Conservation (phyloP, 2,888 invertebrate genomes). For the Amblyteles armatorius region DNA sequence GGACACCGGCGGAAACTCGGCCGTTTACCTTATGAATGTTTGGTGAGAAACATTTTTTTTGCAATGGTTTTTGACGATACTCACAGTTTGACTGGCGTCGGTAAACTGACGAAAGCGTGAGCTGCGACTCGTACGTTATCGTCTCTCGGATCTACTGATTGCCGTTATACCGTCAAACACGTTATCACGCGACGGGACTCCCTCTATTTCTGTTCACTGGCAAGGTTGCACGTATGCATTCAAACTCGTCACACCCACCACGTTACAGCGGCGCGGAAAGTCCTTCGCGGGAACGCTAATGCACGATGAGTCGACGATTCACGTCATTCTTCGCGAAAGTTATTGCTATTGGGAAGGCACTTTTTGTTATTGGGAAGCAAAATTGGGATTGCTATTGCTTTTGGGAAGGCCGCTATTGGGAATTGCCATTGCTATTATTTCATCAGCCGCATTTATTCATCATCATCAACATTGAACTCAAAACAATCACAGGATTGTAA, state of each 20-base stretch:
- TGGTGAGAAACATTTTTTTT: background rate
- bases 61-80: background rate
- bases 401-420: no score
- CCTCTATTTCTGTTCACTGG: background rate
- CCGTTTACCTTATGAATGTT: background rate
- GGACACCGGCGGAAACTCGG: no score
- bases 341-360: no score
- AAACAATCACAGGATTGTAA: constrained; percentile 14
- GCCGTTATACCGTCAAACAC: constrained; percentile 44
- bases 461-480: no score
- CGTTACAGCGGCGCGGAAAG: background rate
- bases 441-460: no score
- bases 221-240: background rate
- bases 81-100: constrained; percentile 23
- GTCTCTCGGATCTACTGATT: background rate
- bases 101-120: constrained; percentile 34
- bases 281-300: background rate
- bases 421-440: no score
- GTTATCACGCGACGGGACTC: constrained; percentile 19
- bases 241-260: constrained; percentile 13
- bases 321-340: no score
- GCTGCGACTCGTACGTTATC: constrained; percentile 29
- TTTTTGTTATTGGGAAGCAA: no score
- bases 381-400: no score
- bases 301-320: constrained; percentile 19